These are phyloP conservation scores for Thymallus thymallus DNA, from an alignment of 2,113 vertebrate genomes.

Conservation along the genomic window DNA sequence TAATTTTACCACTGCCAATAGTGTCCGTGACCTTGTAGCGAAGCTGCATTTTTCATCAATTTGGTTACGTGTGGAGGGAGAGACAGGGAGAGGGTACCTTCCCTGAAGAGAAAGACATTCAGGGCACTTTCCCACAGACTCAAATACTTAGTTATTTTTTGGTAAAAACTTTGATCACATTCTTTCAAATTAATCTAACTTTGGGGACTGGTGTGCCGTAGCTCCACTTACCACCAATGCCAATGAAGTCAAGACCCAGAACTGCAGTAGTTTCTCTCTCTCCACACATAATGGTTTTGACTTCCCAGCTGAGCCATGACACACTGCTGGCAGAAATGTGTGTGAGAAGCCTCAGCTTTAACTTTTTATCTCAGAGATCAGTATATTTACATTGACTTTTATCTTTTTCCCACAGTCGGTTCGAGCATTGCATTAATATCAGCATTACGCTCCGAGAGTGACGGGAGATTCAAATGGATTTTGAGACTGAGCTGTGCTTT, in stretches of 20 bases:
- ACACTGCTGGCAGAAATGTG: neutral
- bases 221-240: slow-evolving; percentile 36
- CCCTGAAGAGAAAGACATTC: slow-evolving; percentile 47
- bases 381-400: slow-evolving; percentile 53
- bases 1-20: slow-evolving; percentile 47
- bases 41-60: neutral
- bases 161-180: slow-evolving; percentile 10
- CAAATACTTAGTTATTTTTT: slow-evolving; percentile 40
- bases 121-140: slow-evolving; percentile 49
- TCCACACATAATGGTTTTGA: slow-evolving; percentile 41
- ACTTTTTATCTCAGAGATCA: slow-evolving; percentile 37
- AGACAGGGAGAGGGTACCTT: no score
- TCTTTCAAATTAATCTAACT: neutral
- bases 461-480: neutral
- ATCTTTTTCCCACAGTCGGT: slow-evolving; percentile 44
- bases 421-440: slow-evolving; percentile 24
- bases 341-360: slow-evolving; percentile 25
- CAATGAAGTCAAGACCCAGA: slow-evolving; percentile 22
- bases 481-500: neutral
- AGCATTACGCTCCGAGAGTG: slow-evolving; percentile 53
- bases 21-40: slow-evolving; percentile 15
- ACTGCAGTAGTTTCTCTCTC: slow-evolving; percentile 20
- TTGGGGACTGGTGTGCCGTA: slow-evolving; percentile 37
- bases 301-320: slow-evolving; percentile 30
- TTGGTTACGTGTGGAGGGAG: neutral